Evolutionary conservation across 2,888 invertebrate genomes (phyloP).

Genomic region (Cremastinae sp.): DNA sequence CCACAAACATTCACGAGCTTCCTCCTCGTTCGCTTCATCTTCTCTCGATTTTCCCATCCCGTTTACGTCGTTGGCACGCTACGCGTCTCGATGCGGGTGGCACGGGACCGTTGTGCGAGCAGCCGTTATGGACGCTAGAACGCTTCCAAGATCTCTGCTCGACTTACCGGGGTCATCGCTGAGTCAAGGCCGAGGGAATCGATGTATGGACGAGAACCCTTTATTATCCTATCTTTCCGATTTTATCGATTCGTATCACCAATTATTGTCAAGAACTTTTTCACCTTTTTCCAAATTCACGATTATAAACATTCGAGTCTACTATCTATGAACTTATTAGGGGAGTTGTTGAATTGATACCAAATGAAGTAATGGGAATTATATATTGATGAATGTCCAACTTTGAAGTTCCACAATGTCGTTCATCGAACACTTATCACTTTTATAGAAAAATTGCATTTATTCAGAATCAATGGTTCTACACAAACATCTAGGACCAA

Average conservation of each 20-base stretch:
- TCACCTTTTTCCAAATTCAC: too few relatives aligned
- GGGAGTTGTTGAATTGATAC: too few relatives aligned
- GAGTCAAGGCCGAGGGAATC: slow-evolving; percentile 49
- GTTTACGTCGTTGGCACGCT: slow-evolving; percentile 43
- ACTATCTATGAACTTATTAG: too few relatives aligned
- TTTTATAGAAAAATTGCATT: too few relatives aligned
- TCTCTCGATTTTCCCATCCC: slow-evolving; percentile 22
- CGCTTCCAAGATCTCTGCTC: slow-evolving; percentile 16
- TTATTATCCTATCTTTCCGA: background rate
- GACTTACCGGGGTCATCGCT: slow-evolving; percentile 32
- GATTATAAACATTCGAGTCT: too few relatives aligned
- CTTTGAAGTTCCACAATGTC: too few relatives aligned
- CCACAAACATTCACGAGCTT: slow-evolving; percentile 28
- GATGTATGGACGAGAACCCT: background rate
- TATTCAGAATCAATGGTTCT: too few relatives aligned
- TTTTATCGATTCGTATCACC: background rate
- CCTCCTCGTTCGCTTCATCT: slow-evolving; percentile 7
- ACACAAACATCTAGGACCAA: too few relatives aligned
- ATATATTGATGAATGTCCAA: too few relatives aligned
- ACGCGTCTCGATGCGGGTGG: slow-evolving; percentile 52
- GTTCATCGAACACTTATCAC: too few relatives aligned
- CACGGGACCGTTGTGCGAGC: slow-evolving; percentile 27
- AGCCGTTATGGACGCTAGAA: slow-evolving; percentile 1
- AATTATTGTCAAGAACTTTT: background rate
- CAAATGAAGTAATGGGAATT: too few relatives aligned